These are phyloP conservation scores for Halcyon malimbica DNA, from an alignment of 2,113 vertebrate species.

Conservation along the genomic window DNA sequence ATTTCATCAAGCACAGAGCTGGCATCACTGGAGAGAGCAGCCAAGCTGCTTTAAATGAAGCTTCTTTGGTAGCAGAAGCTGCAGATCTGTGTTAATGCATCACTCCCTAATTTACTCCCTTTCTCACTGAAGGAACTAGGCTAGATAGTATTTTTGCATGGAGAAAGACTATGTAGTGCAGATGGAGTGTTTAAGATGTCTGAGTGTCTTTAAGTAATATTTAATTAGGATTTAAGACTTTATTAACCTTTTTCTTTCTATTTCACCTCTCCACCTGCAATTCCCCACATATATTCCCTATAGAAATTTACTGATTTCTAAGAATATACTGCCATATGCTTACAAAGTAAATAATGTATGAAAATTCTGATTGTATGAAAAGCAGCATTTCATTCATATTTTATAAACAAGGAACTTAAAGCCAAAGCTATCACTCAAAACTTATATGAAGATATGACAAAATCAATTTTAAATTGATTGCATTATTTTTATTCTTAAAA, in stretches of 20 bases:
- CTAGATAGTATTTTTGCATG: neutral
- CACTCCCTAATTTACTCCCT: neutral
- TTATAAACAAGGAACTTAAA: slow-evolving; percentile 8
- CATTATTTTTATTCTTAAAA: neutral
- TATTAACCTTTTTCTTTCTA: neutral
- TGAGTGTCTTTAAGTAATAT: neutral
- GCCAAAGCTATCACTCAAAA: neutral
- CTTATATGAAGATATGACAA: neutral
- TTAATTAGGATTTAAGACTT: neutral
- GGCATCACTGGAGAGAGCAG: neutral
- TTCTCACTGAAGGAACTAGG: neutral
- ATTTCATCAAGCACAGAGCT: neutral
- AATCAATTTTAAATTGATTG: neutral
- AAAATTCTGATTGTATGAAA: neutral
- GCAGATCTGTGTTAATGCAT: neutral
- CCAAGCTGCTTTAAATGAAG: neutral
- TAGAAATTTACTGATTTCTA: neutral
- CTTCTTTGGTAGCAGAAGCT: slow-evolving; percentile 1
- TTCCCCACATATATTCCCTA: neutral
- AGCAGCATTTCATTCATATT: neutral
- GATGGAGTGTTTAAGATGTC: neutral
- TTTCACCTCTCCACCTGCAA: neutral
- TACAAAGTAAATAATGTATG: neutral
- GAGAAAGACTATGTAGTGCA: neutral
- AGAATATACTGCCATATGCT: neutral